Base-by-base conservation (phyloP, 2,888 invertebrate genomes). In the Epistrophe grossulariae region DNA sequence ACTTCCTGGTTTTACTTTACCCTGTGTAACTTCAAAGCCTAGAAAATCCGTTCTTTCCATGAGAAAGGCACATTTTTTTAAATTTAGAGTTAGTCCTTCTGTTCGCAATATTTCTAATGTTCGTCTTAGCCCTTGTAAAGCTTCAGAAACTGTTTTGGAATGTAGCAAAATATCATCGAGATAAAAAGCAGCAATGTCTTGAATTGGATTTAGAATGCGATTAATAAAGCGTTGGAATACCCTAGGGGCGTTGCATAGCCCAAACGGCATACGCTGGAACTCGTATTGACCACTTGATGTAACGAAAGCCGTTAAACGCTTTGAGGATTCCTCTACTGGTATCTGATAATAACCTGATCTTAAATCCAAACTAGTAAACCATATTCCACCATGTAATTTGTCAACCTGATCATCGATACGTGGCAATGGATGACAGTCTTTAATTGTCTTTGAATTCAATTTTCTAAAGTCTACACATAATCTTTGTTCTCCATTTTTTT, bases 211-310 rank as follows among this genome's bases (percentile, higher is more conserved):
- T 4, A 76, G 38, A 6, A 57, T 66, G 0, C 57, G 11, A 15
- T 76, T 66, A 1, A 77, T 77, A 6, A 66, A 66, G 2, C 55
- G 24, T 35, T 76, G 66, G n/a, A 66, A 76, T 3, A 57, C 24
- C 6, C 64, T 64, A 7, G 35, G 43, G 0, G 76, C 55, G 15
- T 66, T 66, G 2, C 28, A 31, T 19, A 76, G 17, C n/a, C 4
- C 76, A 31, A 57, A 76, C 28, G 57, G 59, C 35, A 57, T 64
- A 0, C 31, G n/a, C 8, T 57, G n/a, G 9, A 66, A 66, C 19
- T 76, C 64, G 40, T 64, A 76, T 0, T 62, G 62, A 0, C 76
- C 66, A n/a, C n/a, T 71, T 28, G 28, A 8, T 35, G 66, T 66
- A 50, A 10, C 66, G 31, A 66, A 48, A 6, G 71, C 45, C 13